A percentile compares a stretch with the other conserved stretches of the same genome.
These are phyloP conservation scores for Pollimyrus isidori DNA, from an alignment of 2,113 vertebrate species.

Conservation along the genomic window DNA sequence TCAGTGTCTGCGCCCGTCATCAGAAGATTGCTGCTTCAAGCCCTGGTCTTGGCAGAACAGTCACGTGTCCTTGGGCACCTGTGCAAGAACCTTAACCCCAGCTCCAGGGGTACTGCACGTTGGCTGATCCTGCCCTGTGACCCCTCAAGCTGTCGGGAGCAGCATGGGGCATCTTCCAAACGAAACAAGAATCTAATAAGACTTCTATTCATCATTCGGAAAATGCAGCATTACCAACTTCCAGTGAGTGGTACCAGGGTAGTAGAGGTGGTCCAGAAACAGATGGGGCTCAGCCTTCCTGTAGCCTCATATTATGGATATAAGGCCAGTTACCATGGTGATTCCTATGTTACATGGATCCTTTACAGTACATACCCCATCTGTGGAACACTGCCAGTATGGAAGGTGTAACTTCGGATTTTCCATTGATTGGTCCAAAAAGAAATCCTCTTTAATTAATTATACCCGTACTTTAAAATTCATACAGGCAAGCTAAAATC, in stretches of 20 bases:
- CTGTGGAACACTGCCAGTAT: background rate
- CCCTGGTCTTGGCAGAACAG: too few relatives aligned
- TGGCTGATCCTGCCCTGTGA: too few relatives aligned
- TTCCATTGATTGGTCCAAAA: background rate
- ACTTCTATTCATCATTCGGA: background rate
- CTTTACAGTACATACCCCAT: background rate
- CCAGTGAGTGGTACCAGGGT: background rate
- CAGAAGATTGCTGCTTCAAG: too few relatives aligned
- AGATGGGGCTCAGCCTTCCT: background rate
- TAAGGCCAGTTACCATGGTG: background rate
- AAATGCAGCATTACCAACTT: background rate
- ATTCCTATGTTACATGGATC: background rate
- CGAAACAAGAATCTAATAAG: background rate
- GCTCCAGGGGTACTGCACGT: too few relatives aligned
- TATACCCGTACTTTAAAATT: background rate
- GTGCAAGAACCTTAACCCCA: too few relatives aligned
- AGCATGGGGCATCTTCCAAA: background rate
- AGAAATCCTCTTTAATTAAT: background rate
- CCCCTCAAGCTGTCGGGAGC: background rate
- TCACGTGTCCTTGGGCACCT: too few relatives aligned
- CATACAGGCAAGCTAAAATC: background rate
- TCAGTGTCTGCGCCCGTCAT: too few relatives aligned
- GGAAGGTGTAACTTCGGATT: background rate
- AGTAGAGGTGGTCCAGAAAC: background rate
- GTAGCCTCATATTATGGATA: background rate